Evolutionary conservation across 1,140 invertebrate genomes (phyloP), one percentile per base, ranked within the genome.

Genomic region (Liolophura sinensis): DNA sequence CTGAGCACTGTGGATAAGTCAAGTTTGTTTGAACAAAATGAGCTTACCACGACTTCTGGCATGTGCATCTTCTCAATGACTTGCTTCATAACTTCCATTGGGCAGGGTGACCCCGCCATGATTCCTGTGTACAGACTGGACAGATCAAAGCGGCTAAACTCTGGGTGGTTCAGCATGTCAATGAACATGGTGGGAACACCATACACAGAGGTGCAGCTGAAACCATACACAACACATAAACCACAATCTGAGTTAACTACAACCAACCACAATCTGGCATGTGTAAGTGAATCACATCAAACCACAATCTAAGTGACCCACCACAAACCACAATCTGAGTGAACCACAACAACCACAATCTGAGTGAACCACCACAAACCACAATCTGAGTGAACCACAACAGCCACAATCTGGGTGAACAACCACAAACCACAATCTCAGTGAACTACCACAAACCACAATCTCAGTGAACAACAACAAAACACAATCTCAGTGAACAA

Each of bases 111-210:
- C 1, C 83, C 83, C 25, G 78, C 81, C 81, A 85, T 84, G 27
- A 84, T 72, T 12, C 82, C 82, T 55, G 89, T 85, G 61, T 87
- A 75, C 52, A 89, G 66, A 0, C 78, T 80, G 14, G 73, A 75
- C 20, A 87, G 49, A 65, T 88, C 78, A 65, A 77, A 82, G 18
- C 75, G 69, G n/a, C 74, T 58, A 61, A 84, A 80, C 1, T 82
- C 65, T 0, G 80, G 82, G 46, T 80, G 81, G 61, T 86, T 84
- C 50, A 95, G 74, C 62, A 94, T 86, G 81, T 98, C 94, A 62
- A 97, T 91, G 81, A 92, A 95, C 96, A 99, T 99, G 0, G 96
- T 98, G 6, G 97, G 97, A 0, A 96, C 98, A 16, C 96, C 96
- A 74, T 92, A 93, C 18, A 93, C 82, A 9, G 92, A 40, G 85